phyloP scores from a whole-genome alignment of 2,888 invertebrate species.

The Pseudococcus viburni region DNA sequence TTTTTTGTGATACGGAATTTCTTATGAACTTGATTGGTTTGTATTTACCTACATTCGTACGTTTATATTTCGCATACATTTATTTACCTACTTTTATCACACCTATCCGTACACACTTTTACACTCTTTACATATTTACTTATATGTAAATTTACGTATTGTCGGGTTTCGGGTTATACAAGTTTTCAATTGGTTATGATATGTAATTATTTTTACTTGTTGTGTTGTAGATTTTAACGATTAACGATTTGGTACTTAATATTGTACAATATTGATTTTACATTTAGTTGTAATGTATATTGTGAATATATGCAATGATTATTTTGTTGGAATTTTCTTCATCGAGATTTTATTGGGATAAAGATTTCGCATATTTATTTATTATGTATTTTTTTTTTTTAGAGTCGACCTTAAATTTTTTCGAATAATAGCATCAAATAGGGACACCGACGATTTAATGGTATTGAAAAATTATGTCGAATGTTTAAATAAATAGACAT shows the following conservation, averaged over 20 bases:
- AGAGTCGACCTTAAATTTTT: too few species aligned
- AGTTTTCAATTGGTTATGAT: constrained; percentile 59
- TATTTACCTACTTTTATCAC: constrained; percentile 55
- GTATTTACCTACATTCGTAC: constrained; percentile 45
- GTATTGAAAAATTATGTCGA: too few species aligned
- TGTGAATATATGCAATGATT: constrained; percentile 63
- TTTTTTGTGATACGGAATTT: constrained; percentile 52
- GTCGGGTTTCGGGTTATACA: constrained; percentile 27
- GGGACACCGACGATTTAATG: too few species aligned
- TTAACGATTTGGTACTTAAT: constrained; percentile 62
- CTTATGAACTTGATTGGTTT: neutral
- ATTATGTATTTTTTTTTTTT: too few species aligned
- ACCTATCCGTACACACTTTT: constrained; percentile 54
- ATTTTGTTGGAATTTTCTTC: constrained; percentile 59
- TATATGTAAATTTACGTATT: constrained; percentile 49
- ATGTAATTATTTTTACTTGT: constrained; percentile 61
- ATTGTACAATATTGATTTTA: constrained; percentile 60
- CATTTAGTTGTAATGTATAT: constrained; percentile 49
- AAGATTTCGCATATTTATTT: too few species aligned
- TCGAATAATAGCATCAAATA: too few species aligned
- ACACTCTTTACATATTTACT: constrained; percentile 39
- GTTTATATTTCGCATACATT: constrained; percentile 28
- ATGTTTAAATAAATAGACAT: too few species aligned
- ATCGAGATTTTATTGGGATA: too few species aligned
- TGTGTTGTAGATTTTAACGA: constrained; percentile 60